Conservation (phyloP, 1,140 invertebrate species). For the Trichomalopsis sarcophagae region DNA sequence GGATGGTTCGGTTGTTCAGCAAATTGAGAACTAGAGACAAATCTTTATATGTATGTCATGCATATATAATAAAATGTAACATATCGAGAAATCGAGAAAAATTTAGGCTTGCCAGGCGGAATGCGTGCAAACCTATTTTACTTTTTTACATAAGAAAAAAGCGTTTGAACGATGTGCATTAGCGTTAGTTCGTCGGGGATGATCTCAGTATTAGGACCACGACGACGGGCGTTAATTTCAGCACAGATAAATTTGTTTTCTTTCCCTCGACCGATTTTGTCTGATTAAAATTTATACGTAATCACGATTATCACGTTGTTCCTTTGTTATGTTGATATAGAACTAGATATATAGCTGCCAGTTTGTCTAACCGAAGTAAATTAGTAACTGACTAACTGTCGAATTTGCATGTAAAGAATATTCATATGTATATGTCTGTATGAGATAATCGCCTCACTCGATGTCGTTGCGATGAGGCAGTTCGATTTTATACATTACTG, state of each 20-base stretch:
- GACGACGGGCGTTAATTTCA: neutral
- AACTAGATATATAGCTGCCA: neutral
- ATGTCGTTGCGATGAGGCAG: neutral
- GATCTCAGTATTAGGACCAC: constrained; percentile 19
- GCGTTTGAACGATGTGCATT: constrained; percentile 13
- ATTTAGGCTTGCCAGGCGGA: constrained; percentile 33
- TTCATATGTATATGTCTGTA: neutral
- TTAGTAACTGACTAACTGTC: neutral
- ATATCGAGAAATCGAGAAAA: neutral
- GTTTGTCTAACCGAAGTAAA: constrained; percentile 18
- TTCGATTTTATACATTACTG: neutral
- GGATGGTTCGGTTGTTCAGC: constrained; percentile 18
- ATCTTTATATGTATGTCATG: no score
- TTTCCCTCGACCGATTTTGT: neutral
- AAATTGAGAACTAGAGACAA: neutral
- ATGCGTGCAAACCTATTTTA: constrained; percentile 23
- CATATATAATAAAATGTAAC: neutral
- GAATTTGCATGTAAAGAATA: constrained; percentile 21
- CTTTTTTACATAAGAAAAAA: constrained; percentile 15
- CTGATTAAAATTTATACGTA: constrained; percentile 4
- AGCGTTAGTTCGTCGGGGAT: constrained; percentile 1
- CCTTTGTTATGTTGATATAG: constrained; percentile 16
- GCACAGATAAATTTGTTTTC: constrained; percentile 28
- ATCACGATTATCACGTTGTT: neutral
- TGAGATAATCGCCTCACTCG: neutral